phyloP scores from a whole-genome alignment of 2,113 vertebrate species.

The Setophaga petechia region DNA sequence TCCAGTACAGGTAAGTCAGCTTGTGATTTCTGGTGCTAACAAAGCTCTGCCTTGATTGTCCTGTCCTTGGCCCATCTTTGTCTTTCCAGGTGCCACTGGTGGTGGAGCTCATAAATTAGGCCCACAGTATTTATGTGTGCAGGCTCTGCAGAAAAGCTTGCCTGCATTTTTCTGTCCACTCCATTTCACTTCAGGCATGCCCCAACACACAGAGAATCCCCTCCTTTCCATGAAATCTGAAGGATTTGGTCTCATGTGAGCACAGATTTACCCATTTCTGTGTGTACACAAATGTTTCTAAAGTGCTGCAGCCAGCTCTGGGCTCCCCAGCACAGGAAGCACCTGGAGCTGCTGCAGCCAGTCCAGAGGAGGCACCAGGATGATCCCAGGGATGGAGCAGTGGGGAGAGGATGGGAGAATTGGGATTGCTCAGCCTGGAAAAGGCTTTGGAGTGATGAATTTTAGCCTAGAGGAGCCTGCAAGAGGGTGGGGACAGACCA shows the following conservation, averaged over 20 bases:
- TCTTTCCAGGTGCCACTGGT: background rate
- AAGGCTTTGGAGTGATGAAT: background rate
- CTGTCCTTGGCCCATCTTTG: background rate
- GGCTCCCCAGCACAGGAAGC: background rate
- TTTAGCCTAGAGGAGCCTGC: background rate
- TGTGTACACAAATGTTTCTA: accelerated
- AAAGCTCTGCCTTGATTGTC: background rate
- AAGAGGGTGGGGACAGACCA: too few relatives aligned
- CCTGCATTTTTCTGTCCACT: background rate
- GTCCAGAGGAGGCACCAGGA: background rate
- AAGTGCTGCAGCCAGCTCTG: background rate
- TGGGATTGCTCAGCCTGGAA: background rate
- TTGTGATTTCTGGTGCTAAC: background rate
- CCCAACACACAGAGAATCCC: accelerated
- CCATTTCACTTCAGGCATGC: background rate
- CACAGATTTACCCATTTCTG: background rate
- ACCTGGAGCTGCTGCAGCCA: background rate
- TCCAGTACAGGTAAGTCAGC: conserved; percentile 91
- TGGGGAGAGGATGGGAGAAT: background rate
- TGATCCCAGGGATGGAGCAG: background rate
- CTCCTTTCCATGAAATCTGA: background rate
- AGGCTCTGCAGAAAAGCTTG: background rate
- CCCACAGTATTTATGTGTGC: background rate
- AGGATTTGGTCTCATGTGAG: background rate
- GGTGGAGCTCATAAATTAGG: background rate